These are phyloP conservation scores for Cynopterus sphinx DNA, from an alignment of 2,797 vertebrate genomes.

Conservation along the genomic window DNA sequence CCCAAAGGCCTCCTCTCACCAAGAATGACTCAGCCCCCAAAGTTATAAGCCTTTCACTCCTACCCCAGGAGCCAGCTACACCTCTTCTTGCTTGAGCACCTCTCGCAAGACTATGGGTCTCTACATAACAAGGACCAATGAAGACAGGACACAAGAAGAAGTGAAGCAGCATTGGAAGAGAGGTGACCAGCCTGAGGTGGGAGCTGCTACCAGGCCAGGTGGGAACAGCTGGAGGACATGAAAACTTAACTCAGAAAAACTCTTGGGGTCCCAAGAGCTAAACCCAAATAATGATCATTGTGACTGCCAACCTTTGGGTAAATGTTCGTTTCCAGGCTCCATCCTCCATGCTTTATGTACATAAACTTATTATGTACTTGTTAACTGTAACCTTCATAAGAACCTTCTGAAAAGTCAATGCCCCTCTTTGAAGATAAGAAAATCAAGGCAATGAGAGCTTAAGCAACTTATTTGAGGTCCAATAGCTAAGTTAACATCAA, in stretches of 20 bases:
- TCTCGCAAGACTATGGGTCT: neutral
- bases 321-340: neutral
- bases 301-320: neutral
- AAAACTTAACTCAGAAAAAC: too few relatives aligned
- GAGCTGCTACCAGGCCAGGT: too few relatives aligned
- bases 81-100: neutral
- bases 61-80: neutral
- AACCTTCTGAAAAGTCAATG: neutral
- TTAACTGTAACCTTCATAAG: neutral
- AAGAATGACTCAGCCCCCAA: neutral
- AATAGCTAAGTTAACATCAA: neutral
- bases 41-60: neutral
- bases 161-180: neutral
- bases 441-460: neutral
- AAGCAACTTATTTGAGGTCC: neutral
- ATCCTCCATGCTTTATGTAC: neutral
- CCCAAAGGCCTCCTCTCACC: neutral
- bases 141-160: neutral
- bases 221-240: too few relatives aligned
- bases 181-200: too few relatives aligned
- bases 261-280: too few relatives aligned
- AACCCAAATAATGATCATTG: neutral
- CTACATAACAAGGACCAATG: neutral
- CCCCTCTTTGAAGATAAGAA: neutral
- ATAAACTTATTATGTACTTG: too few relatives aligned